Conservation (phyloP, 2,113 vertebrate species). For the Bubo bubo region DNA sequence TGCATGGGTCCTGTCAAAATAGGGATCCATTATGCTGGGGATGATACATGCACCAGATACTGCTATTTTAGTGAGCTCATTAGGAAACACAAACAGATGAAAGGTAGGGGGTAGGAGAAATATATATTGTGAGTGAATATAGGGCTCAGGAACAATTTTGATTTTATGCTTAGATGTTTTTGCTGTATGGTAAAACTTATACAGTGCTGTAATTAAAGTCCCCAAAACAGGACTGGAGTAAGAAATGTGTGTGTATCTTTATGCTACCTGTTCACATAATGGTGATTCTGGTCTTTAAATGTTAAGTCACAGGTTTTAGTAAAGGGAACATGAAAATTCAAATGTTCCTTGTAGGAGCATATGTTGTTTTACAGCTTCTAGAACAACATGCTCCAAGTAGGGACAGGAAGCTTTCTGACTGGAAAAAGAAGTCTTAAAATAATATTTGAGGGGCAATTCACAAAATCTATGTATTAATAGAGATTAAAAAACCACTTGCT, state of each 20-base stretch:
- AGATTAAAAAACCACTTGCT: background rate
- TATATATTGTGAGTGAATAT: fast-evolving
- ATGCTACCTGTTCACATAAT: background rate
- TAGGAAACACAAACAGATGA: background rate
- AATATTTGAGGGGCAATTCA: background rate
- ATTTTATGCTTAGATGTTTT: background rate
- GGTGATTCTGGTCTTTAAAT: background rate
- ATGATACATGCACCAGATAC: background rate
- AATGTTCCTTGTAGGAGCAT: background rate
- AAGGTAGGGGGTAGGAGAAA: background rate
- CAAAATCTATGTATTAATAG: background rate
- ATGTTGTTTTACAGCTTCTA: background rate
- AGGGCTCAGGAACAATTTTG: background rate
- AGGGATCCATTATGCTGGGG: background rate
- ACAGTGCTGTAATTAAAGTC: background rate
- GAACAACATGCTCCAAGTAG: background rate
- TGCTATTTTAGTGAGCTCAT: background rate
- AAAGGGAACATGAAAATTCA: background rate
- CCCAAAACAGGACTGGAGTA: background rate
- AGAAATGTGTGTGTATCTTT: background rate
- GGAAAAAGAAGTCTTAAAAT: background rate
- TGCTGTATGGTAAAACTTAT: background rate
- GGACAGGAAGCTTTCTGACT: background rate
- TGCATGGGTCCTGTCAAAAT: background rate
- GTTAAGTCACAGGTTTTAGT: background rate